These are phyloP conservation scores for Acrobasis suavella DNA, from an alignment of 2,888 invertebrate genomes.

Conservation along the genomic window DNA sequence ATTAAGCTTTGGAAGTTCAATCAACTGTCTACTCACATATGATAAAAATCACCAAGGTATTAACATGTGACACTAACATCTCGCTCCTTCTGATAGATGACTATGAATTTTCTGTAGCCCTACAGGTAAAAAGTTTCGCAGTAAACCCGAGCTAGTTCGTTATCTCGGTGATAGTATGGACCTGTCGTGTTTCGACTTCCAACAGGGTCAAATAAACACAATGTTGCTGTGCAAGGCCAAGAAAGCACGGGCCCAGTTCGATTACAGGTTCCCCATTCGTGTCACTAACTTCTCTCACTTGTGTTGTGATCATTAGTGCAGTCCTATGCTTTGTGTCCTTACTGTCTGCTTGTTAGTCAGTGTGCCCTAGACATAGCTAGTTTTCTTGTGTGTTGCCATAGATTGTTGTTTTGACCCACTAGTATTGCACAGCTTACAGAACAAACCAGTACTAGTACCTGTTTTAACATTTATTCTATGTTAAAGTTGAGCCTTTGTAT, in stretches of 20 bases:
- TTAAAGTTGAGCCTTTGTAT: slow-evolving; percentile 38
- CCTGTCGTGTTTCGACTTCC: slow-evolving; percentile 91
- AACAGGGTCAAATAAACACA: slow-evolving; percentile 89
- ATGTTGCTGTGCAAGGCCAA: slow-evolving; percentile 87
- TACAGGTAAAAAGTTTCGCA: slow-evolving; percentile 91
- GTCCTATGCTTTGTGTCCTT: slow-evolving; percentile 69
- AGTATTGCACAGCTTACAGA: slow-evolving; percentile 43
- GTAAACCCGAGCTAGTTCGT: slow-evolving; percentile 90
- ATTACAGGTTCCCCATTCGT: slow-evolving; percentile 84
- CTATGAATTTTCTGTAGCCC: slow-evolving; percentile 85
- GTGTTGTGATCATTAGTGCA: slow-evolving; percentile 79
- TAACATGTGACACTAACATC: slow-evolving; percentile 38
- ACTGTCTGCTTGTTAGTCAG: slow-evolving; percentile 34
- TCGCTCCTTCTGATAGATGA: slow-evolving; percentile 39
- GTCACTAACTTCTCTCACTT: slow-evolving; percentile 68
- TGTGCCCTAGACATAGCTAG: slow-evolving; percentile 43
- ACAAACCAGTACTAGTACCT: slow-evolving; percentile 32
- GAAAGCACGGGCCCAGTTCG: slow-evolving; percentile 86
- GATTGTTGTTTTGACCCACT: slow-evolving; percentile 27
- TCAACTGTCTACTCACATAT: slow-evolving; percentile 27
- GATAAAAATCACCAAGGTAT: slow-evolving; percentile 52
- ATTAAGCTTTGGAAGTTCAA: slow-evolving; percentile 14
- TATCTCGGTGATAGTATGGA: slow-evolving; percentile 90
- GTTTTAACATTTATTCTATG: slow-evolving; percentile 36
- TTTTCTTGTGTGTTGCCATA: slow-evolving; percentile 26